Conservation (phyloP, 2,888 invertebrate genomes). For the Galerucella calmariensis region DNA sequence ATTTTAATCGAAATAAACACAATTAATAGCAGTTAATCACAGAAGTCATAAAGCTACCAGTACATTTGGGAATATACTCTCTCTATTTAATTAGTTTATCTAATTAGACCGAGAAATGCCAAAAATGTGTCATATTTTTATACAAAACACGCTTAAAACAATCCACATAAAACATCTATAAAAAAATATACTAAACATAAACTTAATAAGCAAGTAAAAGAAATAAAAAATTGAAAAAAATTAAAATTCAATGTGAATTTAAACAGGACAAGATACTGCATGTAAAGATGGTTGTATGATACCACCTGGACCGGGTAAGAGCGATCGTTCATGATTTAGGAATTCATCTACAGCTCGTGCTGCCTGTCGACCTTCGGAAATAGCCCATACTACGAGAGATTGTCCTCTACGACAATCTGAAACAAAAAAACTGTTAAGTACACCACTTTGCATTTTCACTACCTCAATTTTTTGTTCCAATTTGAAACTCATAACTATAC, state of each 20-base stretch:
- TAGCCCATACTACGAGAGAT: conserved; percentile 98
- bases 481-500: background rate
- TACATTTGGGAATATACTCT: background rate
- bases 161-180: conserved; percentile 1
- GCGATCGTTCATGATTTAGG: conserved; percentile 80
- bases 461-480: background rate
- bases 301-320: conserved; percentile 93
- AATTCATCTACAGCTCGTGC: conserved; percentile 92
- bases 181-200: conserved; percentile 11
- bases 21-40: background rate
- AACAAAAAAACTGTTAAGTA: conserved; percentile 39
- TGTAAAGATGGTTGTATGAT: conserved; percentile 70
- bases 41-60: background rate
- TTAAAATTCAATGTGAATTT: conserved; percentile 41
- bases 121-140: background rate
- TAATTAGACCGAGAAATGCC: background rate
- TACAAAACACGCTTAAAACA: conserved; percentile 3
- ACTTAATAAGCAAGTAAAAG: background rate
- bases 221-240: background rate
- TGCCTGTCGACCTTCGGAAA: conserved; percentile 97
- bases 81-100: background rate
- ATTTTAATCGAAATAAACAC: background rate
- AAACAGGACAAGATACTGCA: conserved; percentile 57
- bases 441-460: too few relatives aligned
- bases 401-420: conserved; percentile 98